These are phyloP conservation scores for Sorex araneus DNA, from an alignment of 2,113 vertebrate genomes.

Conservation along the genomic window DNA sequence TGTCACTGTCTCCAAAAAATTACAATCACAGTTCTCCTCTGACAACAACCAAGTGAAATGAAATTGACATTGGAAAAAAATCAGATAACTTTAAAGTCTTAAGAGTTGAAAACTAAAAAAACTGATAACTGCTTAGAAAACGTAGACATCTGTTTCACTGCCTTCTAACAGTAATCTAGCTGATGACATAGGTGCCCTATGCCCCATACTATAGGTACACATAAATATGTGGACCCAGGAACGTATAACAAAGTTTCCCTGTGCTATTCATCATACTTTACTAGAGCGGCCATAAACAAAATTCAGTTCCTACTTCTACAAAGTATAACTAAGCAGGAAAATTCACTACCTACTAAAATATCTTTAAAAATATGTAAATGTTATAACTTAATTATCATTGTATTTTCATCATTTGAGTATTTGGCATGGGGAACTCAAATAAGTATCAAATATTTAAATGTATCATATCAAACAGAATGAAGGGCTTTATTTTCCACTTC, in stretches of 20 bases:
- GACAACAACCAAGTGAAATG: background rate
- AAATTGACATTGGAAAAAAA: background rate
- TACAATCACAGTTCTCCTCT: background rate
- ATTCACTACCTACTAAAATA: background rate
- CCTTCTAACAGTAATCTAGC: background rate
- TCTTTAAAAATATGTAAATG: background rate
- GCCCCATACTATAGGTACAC: background rate
- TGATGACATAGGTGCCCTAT: background rate
- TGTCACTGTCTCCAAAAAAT: conserved; percentile 32
- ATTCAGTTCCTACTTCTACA: conserved; percentile 5
- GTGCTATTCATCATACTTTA: background rate
- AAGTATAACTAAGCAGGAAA: conserved; percentile 43
- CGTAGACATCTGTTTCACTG: conserved; percentile 16
- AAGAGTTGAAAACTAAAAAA: background rate
- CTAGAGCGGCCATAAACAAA: background rate
- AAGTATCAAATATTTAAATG: conserved; percentile 33
- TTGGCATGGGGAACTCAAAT: background rate
- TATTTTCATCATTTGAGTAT: conserved; percentile 46
- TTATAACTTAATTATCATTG: conserved; percentile 42
- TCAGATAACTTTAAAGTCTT: conserved; percentile 4
- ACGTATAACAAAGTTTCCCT: background rate
- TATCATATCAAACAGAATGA: conserved; percentile 7
- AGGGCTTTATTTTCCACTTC: conserved; percentile 19
- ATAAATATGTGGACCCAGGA: conserved; percentile 13
- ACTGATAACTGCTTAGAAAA: background rate